Base-by-base conservation (phyloP, 1,140 invertebrate genomes). In the Hyles euphorbiae region DNA sequence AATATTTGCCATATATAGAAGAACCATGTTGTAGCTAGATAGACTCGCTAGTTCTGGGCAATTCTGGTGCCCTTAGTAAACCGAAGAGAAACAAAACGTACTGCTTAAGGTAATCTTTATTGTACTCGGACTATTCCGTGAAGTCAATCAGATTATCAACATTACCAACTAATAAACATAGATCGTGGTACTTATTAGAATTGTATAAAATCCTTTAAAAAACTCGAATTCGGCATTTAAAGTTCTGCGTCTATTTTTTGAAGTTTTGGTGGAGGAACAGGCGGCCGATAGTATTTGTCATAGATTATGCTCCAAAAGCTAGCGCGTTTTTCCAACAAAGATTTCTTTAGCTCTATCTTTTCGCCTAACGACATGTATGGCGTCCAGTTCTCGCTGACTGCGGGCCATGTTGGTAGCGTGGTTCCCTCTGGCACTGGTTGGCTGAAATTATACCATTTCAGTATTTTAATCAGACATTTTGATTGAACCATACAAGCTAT, bases 281-380 rank as follows among this genome's bases (percentile, higher is more conserved):
- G 61, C 4, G 52, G 9, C 6, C 51, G 45, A 11, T 66, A 65
- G 51, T 69, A 54, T 40, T 61, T 52, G 3, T 52, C 47, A 46
- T 69, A 72, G 44, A 69, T 61, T 4, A 51, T 45, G 22, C 67
- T 64, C 66, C 64, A 69, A 40, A 72, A 68, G n/a, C 49, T 52
- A 5, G 40, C 44, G 5, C 66, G 58, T 33, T 59, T 36, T 34
- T 53, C 45, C 54, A 64, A 33, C 8, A 68, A 43, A 3, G 44
- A 9, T 0, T 58, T 60, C 3, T 55, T 58, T 34, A 72, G 46
- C 46, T 69, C 59, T 36, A 60, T 9, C 5, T 12, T 49, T 2
- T 47, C 11, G 9, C 53, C 56, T 5, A 72, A 22, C 0, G 49
- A 54, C 64, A 67, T 67, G 53, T 65, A 50, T 9, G 66, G 70